Conservation (phyloP, 2,888 invertebrate species). For the Pammene fasciana region DNA sequence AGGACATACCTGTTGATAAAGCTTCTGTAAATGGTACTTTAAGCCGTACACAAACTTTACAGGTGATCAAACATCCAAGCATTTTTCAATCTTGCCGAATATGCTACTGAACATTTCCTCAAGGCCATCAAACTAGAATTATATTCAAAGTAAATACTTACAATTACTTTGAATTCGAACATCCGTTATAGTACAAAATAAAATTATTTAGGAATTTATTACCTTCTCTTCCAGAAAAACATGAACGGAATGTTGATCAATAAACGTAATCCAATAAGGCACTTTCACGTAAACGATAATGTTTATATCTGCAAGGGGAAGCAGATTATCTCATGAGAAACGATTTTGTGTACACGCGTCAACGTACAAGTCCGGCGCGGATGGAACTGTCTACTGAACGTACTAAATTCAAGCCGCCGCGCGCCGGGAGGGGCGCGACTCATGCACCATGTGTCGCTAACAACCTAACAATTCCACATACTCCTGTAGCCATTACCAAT, state of each 20-base stretch:
- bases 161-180: constrained; percentile 1
- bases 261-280: constrained; percentile 34
- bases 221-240: constrained; percentile 39
- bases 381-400: constrained; percentile 61
- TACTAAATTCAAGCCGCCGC: constrained; percentile 60
- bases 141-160: constrained; percentile 9
- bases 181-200: constrained; percentile 13
- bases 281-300: constrained; percentile 32
- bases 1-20: constrained; percentile 14
- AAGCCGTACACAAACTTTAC: constrained; percentile 1
- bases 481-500: constrained; percentile 60
- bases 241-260: constrained; percentile 25
- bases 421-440: constrained; percentile 63
- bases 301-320: constrained; percentile 20
- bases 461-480: constrained; percentile 60
- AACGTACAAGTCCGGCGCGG: constrained; percentile 62
- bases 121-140: not conserved
- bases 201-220: not conserved
- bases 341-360: constrained; percentile 59
- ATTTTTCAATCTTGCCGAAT: constrained; percentile 12
- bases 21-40: not conserved
- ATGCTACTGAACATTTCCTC: not conserved
- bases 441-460: constrained; percentile 66
- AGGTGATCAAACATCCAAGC: constrained; percentile 12
- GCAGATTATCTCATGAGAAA: constrained; percentile 45